phyloP scores from a whole-genome alignment of 2,888 invertebrate genomes.

The Sthenelais limicola region DNA sequence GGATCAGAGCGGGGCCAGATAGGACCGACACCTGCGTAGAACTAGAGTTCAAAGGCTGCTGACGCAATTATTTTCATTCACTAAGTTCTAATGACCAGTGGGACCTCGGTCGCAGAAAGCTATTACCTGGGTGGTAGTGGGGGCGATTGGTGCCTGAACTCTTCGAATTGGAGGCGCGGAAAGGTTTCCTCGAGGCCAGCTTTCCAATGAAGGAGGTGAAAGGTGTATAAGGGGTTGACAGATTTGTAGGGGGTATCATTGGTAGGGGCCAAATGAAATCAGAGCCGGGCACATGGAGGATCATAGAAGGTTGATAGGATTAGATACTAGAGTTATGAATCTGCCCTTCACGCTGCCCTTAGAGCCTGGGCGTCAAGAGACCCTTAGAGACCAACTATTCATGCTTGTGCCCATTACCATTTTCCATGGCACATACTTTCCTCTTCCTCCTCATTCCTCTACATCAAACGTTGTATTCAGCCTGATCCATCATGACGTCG shows the following conservation, averaged over 20 bases:
- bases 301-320: too few species aligned
- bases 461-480: too few species aligned
- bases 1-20: conserved; percentile 30
- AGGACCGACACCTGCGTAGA: neutral
- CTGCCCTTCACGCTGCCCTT: too few species aligned
- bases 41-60: conserved; percentile 11
- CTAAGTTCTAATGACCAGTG: too few species aligned
- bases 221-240: conserved; percentile 2
- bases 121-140: conserved; percentile 10
- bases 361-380: too few species aligned
- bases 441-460: too few species aligned
- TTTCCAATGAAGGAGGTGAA: conserved; percentile 10
- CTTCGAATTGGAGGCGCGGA: neutral
- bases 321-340: too few species aligned
- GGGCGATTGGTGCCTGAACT: conserved; percentile 10
- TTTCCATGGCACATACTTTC: too few species aligned
- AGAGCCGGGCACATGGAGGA: too few species aligned
- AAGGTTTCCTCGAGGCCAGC: neutral
- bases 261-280: conserved; percentile 21
- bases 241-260: conserved; percentile 4
- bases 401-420: too few species aligned
- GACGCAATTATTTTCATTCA: conserved; percentile 34
- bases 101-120: conserved; percentile 2
- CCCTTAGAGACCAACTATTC: too few species aligned
- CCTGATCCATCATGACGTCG: too few species aligned